phyloP scores from a whole-genome alignment of 2,888 invertebrate species.

The Tachina lurida region DNA sequence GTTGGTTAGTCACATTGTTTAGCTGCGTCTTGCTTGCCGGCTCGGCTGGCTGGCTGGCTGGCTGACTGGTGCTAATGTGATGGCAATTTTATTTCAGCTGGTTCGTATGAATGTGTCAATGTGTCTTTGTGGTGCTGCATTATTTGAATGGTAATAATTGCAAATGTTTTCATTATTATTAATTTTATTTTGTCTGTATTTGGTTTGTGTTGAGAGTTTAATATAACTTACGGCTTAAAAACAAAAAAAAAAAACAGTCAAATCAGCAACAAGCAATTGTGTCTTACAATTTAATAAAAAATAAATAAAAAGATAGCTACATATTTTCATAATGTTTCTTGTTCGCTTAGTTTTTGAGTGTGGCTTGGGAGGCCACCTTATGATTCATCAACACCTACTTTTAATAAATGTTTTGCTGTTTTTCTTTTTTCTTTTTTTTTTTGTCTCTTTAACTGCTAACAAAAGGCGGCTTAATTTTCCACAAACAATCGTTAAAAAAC shows the following conservation, averaged over 20 bases:
- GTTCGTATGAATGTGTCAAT: slow-evolving; percentile 47
- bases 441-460: slow-evolving; percentile 34
- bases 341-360: slow-evolving; percentile 22
- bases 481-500: slow-evolving; percentile 62
- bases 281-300: slow-evolving; percentile 56
- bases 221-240: neutral
- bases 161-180: slow-evolving; percentile 66
- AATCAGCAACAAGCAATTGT: slow-evolving; percentile 51
- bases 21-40: neutral
- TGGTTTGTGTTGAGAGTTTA: slow-evolving; percentile 10
- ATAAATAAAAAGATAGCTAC: slow-evolving; percentile 5
- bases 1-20: slow-evolving; percentile 27
- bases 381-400: slow-evolving; percentile 72
- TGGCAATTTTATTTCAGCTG: slow-evolving; percentile 35
- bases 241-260: slow-evolving; percentile 61
- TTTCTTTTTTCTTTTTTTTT: neutral
- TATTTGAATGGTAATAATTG: slow-evolving; percentile 59
- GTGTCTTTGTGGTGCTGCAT: slow-evolving; percentile 41
- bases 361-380: slow-evolving; percentile 30
- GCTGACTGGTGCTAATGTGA: slow-evolving; percentile 5
- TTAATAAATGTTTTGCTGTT: slow-evolving; percentile 38
- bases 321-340: slow-evolving; percentile 55
- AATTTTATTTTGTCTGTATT: slow-evolving; percentile 44
- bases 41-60: neutral
- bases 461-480: slow-evolving; percentile 61